phyloP scores from a whole-genome alignment of 2,797 vertebrate genomes.

The Melopsittacus undulatus region DNA sequence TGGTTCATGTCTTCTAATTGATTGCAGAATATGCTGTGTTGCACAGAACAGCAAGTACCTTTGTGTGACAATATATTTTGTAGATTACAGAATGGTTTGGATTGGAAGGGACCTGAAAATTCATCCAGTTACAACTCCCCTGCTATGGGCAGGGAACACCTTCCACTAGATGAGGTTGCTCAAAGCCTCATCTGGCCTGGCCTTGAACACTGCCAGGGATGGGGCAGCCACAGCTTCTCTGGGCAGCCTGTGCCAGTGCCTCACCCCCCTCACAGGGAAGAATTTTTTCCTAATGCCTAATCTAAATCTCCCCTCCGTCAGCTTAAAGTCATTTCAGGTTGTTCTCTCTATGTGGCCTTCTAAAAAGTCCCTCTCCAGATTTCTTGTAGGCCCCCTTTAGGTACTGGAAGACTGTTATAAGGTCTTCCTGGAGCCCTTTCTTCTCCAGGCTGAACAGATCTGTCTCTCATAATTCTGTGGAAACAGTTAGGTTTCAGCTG shows the following conservation, averaged over 20 bases:
- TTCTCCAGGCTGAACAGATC: neutral
- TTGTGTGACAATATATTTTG: neutral
- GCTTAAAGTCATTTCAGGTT: neutral
- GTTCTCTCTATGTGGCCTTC: neutral
- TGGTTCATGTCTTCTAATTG: neutral
- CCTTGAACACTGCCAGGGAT: neutral
- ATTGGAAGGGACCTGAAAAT: neutral
- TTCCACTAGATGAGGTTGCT: neutral
- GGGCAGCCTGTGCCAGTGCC: neutral
- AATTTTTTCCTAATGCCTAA: neutral
- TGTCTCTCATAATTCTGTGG: neutral
- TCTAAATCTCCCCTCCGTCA: neutral
- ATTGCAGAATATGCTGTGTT: fast-evolving
- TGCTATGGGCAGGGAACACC: neutral
- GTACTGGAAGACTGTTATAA: neutral
- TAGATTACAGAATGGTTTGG: neutral
- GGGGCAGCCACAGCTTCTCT: neutral
- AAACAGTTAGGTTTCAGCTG: neutral
- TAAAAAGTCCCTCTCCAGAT: neutral
- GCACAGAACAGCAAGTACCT: neutral
- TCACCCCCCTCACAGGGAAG: neutral
- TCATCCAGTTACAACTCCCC: neutral
- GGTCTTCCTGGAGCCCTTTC: neutral
- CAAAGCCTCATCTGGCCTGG: neutral
- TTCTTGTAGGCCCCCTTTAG: neutral